A percentile compares a stretch with the other conserved stretches of the same genome.
phyloP scores from a whole-genome alignment of 2,888 invertebrate species.

The Dugesia japonica region DNA sequence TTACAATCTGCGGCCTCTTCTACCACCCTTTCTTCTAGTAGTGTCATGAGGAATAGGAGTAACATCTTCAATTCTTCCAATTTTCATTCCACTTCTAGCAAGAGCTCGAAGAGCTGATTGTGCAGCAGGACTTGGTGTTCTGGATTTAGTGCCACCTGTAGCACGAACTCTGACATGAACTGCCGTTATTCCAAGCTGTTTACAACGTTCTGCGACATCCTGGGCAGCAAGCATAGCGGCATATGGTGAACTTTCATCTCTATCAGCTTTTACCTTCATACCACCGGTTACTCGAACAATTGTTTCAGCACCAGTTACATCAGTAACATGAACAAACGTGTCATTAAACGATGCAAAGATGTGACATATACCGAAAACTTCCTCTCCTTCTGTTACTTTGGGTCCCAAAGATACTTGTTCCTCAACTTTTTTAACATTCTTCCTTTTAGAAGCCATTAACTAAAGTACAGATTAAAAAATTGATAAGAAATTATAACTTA shows the following conservation, averaged over 20 bases:
- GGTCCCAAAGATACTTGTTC: slow-evolving; percentile 88
- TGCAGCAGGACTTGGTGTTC: slow-evolving; percentile 94
- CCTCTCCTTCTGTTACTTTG: slow-evolving; percentile 86
- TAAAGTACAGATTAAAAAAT: too few relatives aligned
- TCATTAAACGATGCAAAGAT: slow-evolving; percentile 99
- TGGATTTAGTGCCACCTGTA: slow-evolving; percentile 56
- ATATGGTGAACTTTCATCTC: slow-evolving; percentile 97
- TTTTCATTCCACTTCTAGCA: slow-evolving; percentile 96
- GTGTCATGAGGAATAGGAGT: slow-evolving; percentile 98
- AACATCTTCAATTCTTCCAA: slow-evolving; percentile 91
- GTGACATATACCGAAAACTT: slow-evolving; percentile 94
- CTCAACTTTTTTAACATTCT: slow-evolving; percentile 53
- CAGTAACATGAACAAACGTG: slow-evolving; percentile 98
- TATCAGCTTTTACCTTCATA: slow-evolving; percentile 99
- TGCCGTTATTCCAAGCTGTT: slow-evolving; percentile 83
- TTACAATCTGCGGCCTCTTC: slow-evolving; percentile 95
- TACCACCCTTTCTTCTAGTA: slow-evolving; percentile 86
- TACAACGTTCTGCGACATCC: slow-evolving; percentile 97
- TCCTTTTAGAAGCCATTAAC: neutral
- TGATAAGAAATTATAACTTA: too few relatives aligned
- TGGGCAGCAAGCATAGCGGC: slow-evolving; percentile 99
- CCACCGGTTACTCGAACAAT: slow-evolving; percentile 63
- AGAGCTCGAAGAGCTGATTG: slow-evolving; percentile 84
- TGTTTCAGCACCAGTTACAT: slow-evolving; percentile 70
- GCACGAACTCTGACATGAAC: slow-evolving; percentile 67